These are phyloP conservation scores for Cryptocheilus praepositus DNA, from an alignment of 2,888 invertebrate species.

Conservation along the genomic window DNA sequence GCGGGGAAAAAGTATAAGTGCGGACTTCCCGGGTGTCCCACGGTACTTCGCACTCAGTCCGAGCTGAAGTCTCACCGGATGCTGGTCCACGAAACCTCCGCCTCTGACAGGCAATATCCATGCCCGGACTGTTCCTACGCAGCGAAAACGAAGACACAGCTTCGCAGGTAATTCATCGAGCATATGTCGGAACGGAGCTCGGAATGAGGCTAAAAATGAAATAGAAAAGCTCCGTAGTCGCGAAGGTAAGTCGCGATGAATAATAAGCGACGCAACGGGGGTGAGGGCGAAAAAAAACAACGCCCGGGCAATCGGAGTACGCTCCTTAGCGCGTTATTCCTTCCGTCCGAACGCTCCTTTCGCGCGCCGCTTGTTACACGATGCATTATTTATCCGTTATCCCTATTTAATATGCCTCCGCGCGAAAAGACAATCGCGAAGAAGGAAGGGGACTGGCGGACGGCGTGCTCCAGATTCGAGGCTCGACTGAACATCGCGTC, in stretches of 20 bases:
- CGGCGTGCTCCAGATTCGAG: too few species aligned
- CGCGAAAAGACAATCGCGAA: too few species aligned
- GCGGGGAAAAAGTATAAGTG: constrained; percentile 78
- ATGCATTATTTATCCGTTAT: too few species aligned
- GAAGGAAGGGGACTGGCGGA: too few species aligned
- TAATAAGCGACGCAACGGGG: neutral
- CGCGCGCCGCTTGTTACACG: too few species aligned
- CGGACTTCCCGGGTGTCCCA: constrained; percentile 77
- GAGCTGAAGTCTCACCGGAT: constrained; percentile 77
- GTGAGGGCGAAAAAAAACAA: neutral
- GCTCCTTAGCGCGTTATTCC: too few species aligned
- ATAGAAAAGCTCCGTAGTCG: too few species aligned
- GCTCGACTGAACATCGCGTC: neutral
- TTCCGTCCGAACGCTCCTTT: too few species aligned
- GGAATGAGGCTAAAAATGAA: too few species aligned
- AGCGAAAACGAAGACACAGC: constrained; percentile 71
- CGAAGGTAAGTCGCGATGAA: neutral
- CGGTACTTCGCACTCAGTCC: constrained; percentile 77
- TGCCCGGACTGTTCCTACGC: constrained; percentile 77
- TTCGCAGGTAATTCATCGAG: constrained; percentile 75
- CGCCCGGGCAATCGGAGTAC: too few species aligned
- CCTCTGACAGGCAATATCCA: constrained; percentile 77
- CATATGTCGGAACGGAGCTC: neutral
- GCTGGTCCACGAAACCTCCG: constrained; percentile 77
- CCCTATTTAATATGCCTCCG: too few species aligned